phyloP scores from a whole-genome alignment of 2,797 vertebrate genomes.

The Halcyon chelicuti region DNA sequence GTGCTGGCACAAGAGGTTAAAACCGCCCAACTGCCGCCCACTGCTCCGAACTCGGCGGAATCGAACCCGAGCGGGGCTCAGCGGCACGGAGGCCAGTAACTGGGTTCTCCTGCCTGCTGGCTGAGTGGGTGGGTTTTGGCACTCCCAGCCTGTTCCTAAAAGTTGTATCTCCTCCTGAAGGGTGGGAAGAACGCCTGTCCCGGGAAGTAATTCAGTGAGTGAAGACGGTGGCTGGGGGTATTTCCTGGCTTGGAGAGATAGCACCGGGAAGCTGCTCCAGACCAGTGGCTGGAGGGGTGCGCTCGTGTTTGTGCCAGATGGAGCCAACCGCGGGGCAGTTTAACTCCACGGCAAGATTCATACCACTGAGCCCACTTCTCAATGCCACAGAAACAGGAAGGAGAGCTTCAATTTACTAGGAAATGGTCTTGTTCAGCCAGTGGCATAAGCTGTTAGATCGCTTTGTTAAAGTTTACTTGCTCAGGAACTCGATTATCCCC shows the following conservation, averaged over 20 bases:
- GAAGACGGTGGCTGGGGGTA: rapidly evolving
- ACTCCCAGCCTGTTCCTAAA: background rate
- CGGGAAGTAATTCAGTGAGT: background rate
- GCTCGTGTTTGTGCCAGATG: background rate
- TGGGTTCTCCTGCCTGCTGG: background rate
- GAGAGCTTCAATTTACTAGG: background rate
- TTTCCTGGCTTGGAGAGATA: background rate
- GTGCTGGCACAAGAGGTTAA: background rate
- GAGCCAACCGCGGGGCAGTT: background rate
- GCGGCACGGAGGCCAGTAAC: background rate
- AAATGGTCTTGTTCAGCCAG: background rate
- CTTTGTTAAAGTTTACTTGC: background rate
- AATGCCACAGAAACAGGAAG: background rate
- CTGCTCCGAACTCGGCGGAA: rapidly evolving
- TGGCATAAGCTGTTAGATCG: background rate
- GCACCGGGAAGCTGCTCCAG: background rate
- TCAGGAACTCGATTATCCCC: background rate
- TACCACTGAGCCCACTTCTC: background rate
- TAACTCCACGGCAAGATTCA: background rate
- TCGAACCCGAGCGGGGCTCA: background rate
- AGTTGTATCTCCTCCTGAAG: background rate
- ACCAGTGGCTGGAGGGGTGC: background rate
- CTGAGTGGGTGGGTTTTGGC: slow-evolving; percentile 34
- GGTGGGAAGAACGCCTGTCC: background rate
- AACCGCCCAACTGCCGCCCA: background rate